Evolutionary conservation across 2,113 vertebrate genomes (phyloP), one percentile per base, ranked within the genome.

Genomic region (Fregetta grallaria): DNA sequence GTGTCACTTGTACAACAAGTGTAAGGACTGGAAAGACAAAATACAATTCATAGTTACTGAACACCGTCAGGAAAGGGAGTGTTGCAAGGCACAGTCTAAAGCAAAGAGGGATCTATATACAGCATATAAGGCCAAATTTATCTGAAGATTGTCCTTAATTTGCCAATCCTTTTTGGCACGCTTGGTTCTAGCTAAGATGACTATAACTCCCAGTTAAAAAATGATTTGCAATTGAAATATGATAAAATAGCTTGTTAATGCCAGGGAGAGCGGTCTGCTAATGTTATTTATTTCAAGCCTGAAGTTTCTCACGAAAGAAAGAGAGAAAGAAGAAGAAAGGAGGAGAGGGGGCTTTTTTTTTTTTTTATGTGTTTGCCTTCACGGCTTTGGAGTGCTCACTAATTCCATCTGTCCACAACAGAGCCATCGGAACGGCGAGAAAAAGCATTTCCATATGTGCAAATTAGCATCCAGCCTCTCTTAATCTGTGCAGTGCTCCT

Each of bases 401-500:
- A 99, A 99, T 99, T 99, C 99, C 99, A 99, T 99, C 99, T 99
- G 99, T 99, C 99, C 99, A 99, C 99, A 99, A 98, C 99, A 99
- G 99, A 99, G 99, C 98, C 98, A 98, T 98, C 92, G 94, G 98
- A 97, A 98, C 98, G 94, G 98, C 98, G 98, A 99, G 98, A 99
- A 98, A 99, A 99, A 99, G 98, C 98, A 98, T 99, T 99, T 99
- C 99, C 99, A 99, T 99, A 99, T 99, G 99, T 99, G 99, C 98
- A 99, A 99, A 99, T 99, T 99, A 99, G 98, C 98, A 99, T 98
- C 97, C 98, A 98, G 98, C 98, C 98, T 98, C 98, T 98, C 98
- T 98, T 98, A 98, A 98, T 98, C 98, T 98, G 98, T 92, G 96
- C 98, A 94, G 85, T 98, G 98, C 98, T 97, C 98, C 98, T 98